Base-by-base conservation (phyloP, 1,140 invertebrate genomes). In the Hylaeus anthracinus region DNA sequence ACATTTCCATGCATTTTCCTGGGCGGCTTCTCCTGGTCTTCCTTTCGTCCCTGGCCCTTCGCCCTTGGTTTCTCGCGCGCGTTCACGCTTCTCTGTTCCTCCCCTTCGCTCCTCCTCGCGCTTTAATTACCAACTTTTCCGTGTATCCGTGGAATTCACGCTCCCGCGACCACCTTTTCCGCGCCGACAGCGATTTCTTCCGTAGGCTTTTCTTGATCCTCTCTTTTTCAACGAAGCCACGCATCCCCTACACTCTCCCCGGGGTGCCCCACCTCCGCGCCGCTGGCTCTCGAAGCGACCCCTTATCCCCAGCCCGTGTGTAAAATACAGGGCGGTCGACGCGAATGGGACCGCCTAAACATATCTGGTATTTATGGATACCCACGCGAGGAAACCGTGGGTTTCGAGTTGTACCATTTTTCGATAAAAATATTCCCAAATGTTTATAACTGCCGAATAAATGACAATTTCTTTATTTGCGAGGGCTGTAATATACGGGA, bases 1-100 rank as follows among this genome's bases (percentile, higher is more conserved):
- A 93, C 88, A 93, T 93, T 92, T 93, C 91, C 92, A 93, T 92
- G 91, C 90, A 92, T 92, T 93, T 92, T 89, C 89, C 89, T 88
- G 82, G 79, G 65, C 84, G 81, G 86, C 66, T 81, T 88, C 83
- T 64, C 82, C 41, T 26, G 67, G 51, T 53, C 61, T 81, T 58
- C 60, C 73, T 58, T 66, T 74, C 48, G 56, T 61, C 51, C n/a
- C n/a, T 41, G n/a, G 43, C 5, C 37, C 61, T 61, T 10, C 45
- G 37, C 10, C n/a, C 70, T n/a, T 51, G 12, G 43, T 26, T 69
- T 37, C 81, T 73, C 77, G 45, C 63, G 51, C 70, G 55, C 69
- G 56, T 60, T 71, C 41, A 70, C 67, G 55, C 48, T 66, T 56
- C 60, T n/a, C 53, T 45, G 5, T 37, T n/a, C 61, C n/a, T 26